Base-by-base conservation (phyloP, 2,797 vertebrate genomes). In the Sebastolobus altivelis region DNA sequence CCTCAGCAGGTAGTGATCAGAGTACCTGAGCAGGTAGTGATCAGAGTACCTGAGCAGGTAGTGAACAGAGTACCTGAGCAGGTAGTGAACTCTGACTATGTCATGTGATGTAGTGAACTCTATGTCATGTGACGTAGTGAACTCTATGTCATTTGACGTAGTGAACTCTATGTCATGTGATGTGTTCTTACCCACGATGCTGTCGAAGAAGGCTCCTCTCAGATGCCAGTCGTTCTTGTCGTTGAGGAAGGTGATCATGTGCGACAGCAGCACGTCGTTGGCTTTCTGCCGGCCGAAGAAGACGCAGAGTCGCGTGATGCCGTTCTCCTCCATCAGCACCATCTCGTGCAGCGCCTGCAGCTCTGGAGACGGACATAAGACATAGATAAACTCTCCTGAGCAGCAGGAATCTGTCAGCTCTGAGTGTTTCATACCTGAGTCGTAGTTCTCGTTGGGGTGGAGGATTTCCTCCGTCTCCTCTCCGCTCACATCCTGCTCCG, bases 191-290 rank as follows among this genome's bases (percentile, higher is more conserved):
- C 98, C 98, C 76, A 99, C 98, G 79, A 99, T 99, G 93, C 98
- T 99, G 94, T 99, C 97, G 85, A 99, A 99, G 93, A 99, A 99
- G 72, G 98, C 98, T 35, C 97, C 98, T 9, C 98, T 95, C 43
- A 99, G 97, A 83, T 99, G 98, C 98, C 98, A 99, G 92, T 99
- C 98, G 73, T 99, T 99, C 94, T 99, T 99, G 92, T 99, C 98
- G 63, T 99, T 99, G 56, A 99, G 95, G 92, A 99, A 99, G 67
- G 98, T 99, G 95, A 99, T 99, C 98, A 99, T 99, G 86, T 99
- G 98, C 1, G 98, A 99, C 46, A 99, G 93, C 76, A 99, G 97
- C 70, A 99, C 98, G 73, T 99, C 98, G 25, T 99, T 99, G 88
- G 98, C 98, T 87, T 99, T 99, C 92, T 99, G 98, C 12, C 98